phyloP scores from a whole-genome alignment of 2,888 invertebrate species.

The Caenorhabditis imperialis region DNA sequence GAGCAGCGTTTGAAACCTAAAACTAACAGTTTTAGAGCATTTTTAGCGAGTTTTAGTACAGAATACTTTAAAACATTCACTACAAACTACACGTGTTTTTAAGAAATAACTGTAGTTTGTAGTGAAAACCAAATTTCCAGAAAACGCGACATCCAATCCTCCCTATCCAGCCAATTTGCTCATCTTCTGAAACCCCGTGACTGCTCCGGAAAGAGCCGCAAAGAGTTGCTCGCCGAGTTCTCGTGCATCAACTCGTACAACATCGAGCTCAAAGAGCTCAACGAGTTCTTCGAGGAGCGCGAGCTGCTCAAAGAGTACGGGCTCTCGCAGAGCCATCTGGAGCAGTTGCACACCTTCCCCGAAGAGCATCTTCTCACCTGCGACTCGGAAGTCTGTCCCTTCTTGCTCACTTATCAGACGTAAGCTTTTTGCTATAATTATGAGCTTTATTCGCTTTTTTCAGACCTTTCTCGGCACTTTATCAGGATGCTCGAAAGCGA shows the following conservation, averaged over 20 bases:
- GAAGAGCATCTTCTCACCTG: constrained; percentile 41
- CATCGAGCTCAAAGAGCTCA: constrained; percentile 31
- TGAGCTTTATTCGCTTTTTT: not conserved
- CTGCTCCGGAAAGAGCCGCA: constrained; percentile 22
- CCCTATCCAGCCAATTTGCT: not conserved
- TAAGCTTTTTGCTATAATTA: not conserved
- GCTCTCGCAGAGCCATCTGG: constrained; percentile 1
- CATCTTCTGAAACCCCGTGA: constrained; percentile 1
- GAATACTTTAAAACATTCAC: too few species aligned
- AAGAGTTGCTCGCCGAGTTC: constrained; percentile 33
- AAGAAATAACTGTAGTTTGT: too few species aligned
- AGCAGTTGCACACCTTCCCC: constrained; percentile 12
- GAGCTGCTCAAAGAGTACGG: constrained; percentile 48
- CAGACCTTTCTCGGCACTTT: constrained; percentile 46
- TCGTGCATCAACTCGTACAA: constrained; percentile 22
- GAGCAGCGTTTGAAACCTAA: too few species aligned
- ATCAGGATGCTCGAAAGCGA: constrained; percentile 40
- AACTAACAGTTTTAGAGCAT: too few species aligned
- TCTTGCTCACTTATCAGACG: constrained; percentile 38
- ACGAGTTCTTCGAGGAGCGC: constrained; percentile 30
- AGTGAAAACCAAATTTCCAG: constrained; percentile 17
- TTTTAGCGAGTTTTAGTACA: too few species aligned
- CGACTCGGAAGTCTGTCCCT: constrained; percentile 49
- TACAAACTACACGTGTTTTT: too few species aligned
- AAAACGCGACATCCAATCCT: constrained; percentile 7